Evolutionary conservation across 1,140 invertebrate species (phyloP).

Genomic region (Linepithema humile): DNA sequence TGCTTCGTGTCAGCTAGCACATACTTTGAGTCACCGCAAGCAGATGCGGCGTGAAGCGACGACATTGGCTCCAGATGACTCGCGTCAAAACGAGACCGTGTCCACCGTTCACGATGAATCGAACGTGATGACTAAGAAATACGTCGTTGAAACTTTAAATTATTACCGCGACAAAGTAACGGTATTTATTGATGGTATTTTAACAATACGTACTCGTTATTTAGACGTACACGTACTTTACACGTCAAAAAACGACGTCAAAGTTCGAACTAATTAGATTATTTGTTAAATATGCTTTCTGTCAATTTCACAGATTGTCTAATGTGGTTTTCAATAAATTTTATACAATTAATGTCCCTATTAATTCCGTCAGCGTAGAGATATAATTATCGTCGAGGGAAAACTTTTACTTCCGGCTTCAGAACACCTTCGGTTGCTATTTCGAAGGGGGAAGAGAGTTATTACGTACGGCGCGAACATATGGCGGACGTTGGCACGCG

Average conservation of each 20-base stretch:
- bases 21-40: conserved; percentile 20
- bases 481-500: conserved; percentile 62
- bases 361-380: background rate
- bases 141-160: background rate
- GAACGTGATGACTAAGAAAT: conserved; percentile 25
- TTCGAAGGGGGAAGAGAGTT: background rate
- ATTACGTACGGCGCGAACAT: conserved; percentile 55
- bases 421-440: background rate
- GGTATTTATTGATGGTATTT: background rate
- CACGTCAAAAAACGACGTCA: too few relatives aligned
- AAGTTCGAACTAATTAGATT: background rate
- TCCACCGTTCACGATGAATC: background rate
- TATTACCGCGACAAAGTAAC: background rate
- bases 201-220: background rate
- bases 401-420: background rate
- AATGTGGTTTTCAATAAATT: background rate
- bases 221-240: too few relatives aligned
- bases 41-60: conserved; percentile 7
- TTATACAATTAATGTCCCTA: background rate
- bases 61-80: conserved; percentile 46
- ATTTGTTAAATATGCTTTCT: background rate
- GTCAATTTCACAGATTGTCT: background rate
- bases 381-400: background rate
- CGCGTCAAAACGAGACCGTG: conserved; percentile 20
- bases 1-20: conserved; percentile 25